A percentile compares a stretch with the other conserved stretches of the same genome.
Evolutionary conservation across 2,888 invertebrate genomes (phyloP).

Genomic region (Amblyjoppa proteus): DNA sequence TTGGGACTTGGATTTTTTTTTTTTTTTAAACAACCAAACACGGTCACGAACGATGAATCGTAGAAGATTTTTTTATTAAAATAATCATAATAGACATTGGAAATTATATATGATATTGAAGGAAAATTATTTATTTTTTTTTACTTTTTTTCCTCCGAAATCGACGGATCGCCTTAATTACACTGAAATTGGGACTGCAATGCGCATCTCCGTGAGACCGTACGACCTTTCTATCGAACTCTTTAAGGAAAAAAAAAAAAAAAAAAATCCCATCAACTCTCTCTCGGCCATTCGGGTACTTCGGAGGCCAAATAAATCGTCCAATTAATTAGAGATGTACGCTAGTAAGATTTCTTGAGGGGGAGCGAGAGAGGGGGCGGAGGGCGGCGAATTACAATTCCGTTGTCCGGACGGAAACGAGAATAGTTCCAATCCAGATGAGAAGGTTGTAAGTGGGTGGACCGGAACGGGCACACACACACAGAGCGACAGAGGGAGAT

Average conservation of each 20-base stretch:
- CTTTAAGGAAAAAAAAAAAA: not conserved
- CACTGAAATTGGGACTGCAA: too few relatives aligned
- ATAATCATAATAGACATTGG: too few relatives aligned
- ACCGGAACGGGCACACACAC: slow-evolving; percentile 64
- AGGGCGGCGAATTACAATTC: slow-evolving; percentile 53
- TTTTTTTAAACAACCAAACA: too few relatives aligned
- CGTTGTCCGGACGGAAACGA: slow-evolving; percentile 56
- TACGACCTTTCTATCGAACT: not conserved
- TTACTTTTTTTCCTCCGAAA: too few relatives aligned
- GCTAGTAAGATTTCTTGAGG: slow-evolving; percentile 43
- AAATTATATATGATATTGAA: too few relatives aligned
- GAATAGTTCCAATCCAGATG: slow-evolving; percentile 64
- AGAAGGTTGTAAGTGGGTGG: slow-evolving; percentile 75
- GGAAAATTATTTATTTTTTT: too few relatives aligned
- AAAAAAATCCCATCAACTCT: not conserved
- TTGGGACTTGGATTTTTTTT: too few relatives aligned
- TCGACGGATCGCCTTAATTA: too few relatives aligned
- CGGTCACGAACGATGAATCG: too few relatives aligned
- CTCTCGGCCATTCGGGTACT: not conserved
- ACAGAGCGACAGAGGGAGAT: slow-evolving; percentile 41
- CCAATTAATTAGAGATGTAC: slow-evolving; percentile 54
- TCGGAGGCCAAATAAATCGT: slow-evolving; percentile 52
- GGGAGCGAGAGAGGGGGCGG: not conserved
- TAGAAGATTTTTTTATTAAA: too few relatives aligned
- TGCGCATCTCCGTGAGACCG: not conserved